Conservation (phyloP, 2,888 invertebrate genomes). For the Kryphioiulus occultus region DNA sequence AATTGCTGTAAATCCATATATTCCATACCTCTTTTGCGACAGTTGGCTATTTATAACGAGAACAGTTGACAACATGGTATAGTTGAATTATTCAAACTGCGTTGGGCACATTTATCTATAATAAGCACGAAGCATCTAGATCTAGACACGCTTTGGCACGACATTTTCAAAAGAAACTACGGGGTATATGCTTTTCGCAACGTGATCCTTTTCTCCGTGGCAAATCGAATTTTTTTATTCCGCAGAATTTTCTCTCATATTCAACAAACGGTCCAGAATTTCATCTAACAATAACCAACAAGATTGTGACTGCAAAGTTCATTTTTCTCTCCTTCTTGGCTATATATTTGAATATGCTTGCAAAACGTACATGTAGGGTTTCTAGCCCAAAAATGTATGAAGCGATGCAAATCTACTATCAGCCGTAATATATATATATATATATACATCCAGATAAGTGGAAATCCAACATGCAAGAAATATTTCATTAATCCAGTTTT, state of each 20-base stretch:
- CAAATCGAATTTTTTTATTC: not conserved
- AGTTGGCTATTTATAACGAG: not conserved
- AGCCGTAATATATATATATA: no score
- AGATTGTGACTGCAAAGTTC: not conserved
- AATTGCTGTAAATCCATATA: not conserved
- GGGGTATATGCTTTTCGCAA: not conserved
- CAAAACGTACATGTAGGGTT: no score
- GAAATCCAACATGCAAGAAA: no score
- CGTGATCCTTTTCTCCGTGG: not conserved
- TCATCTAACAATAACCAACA: not conserved
- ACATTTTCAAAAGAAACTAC: not conserved
- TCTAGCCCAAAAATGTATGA: no score
- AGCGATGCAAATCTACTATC: no score
- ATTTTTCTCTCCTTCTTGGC: not conserved
- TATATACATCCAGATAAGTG: no score
- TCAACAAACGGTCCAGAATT: not conserved
- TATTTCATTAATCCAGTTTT: no score
- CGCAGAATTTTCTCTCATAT: not conserved
- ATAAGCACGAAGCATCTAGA: not conserved
- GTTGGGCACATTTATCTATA: constrained; percentile 21
- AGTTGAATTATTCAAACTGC: constrained; percentile 20
- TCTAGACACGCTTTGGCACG: not conserved
- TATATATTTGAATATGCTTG: not conserved
- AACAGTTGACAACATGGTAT: not conserved
- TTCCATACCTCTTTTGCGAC: not conserved